Conservation (phyloP, 2,888 invertebrate species). For the Diadegma fenestrale region DNA sequence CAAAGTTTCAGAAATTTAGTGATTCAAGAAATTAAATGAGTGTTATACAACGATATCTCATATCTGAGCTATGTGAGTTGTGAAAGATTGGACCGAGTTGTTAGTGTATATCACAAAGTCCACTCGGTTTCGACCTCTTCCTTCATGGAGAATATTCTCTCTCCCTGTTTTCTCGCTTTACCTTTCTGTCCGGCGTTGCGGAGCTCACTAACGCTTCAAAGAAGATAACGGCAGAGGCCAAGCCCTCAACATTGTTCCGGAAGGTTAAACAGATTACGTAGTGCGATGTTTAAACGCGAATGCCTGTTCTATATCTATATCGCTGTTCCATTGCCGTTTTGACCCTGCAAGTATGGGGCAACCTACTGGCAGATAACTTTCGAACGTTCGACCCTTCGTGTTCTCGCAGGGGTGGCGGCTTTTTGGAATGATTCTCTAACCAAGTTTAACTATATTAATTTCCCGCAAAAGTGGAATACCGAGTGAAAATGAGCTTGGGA, state of each 20-base stretch:
- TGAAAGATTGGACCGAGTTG: constrained; percentile 20
- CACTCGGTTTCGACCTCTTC: constrained; percentile 47
- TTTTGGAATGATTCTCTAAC: constrained; percentile 49
- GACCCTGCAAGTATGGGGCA: constrained; percentile 30
- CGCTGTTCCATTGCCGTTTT: constrained; percentile 31
- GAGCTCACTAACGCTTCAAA: constrained; percentile 77
- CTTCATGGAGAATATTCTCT: constrained; percentile 54
- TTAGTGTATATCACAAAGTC: constrained; percentile 29
- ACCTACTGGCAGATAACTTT: constrained; percentile 30
- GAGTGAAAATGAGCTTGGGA: constrained; percentile 9
- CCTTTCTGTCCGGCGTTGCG: constrained; percentile 74
- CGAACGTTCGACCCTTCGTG: constrained; percentile 36
- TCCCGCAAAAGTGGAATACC: constrained; percentile 64
- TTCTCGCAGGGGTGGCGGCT: constrained; percentile 29
- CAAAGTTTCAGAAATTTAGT: constrained; percentile 22
- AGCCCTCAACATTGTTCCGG: constrained; percentile 79
- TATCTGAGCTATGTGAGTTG: constrained; percentile 12
- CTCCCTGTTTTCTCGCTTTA: constrained; percentile 71
- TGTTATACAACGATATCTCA: constrained; percentile 11
- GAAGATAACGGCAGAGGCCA: constrained; percentile 67
- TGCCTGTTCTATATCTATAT: constrained; percentile 75
- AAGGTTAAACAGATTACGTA: constrained; percentile 83
- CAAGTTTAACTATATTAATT: constrained; percentile 37
- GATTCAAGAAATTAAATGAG: not conserved
- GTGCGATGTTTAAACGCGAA: constrained; percentile 81